Base-by-base conservation (phyloP, 2,888 invertebrate species). In the Syritta pipiens region DNA sequence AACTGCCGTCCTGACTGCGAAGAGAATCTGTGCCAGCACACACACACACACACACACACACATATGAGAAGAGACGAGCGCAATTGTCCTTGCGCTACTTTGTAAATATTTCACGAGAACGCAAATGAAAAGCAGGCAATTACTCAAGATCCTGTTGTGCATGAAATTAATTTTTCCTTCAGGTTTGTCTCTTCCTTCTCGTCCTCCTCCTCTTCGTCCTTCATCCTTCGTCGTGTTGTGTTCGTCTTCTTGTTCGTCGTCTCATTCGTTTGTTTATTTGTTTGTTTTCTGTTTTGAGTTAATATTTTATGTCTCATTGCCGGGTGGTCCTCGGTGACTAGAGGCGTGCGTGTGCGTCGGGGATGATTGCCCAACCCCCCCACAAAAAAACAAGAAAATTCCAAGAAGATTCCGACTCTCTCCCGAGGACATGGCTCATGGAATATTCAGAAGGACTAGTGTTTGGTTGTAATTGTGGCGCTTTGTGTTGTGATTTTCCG, bases 141-240 rank as follows among this genome's bases (percentile, higher is more conserved):
- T 74, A 79, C 74, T 79, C 74, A 68, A 74, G 72, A 79, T 79
- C 67, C 74, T 79, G 79, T 79, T 79, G 60, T 67, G 79, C 79
- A 79, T 74, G 74, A 79, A 79, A 68, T 79, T 74, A 74, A 79
- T 79, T 79, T 79, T 74, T 79, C 72, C 65, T 65, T 71, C 59
- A 62, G 49, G 49, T 57, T 69, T 67, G 30, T 53, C 22, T 46
- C 40, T 35, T 28, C 12, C 6, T 48, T 17, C 32, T 30, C 19
- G 6, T 7, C n/a, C 51, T 20, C 26, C 24, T n/a, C 10, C 4
- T 46, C 35, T 6, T 60, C 10, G 5, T 9, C 44, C 32, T 7
- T 24, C 10, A 10, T 19, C 7, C 17, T 19, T 19, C 14, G 5
- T 6, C 12, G 10, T 7, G 6, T 28, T 37, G 24, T 14, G 26